Evolutionary conservation across 2,797 vertebrate genomes (phyloP), one percentile per base, ranked within the genome.

Genomic region (Tenualosa ilisha): DNA sequence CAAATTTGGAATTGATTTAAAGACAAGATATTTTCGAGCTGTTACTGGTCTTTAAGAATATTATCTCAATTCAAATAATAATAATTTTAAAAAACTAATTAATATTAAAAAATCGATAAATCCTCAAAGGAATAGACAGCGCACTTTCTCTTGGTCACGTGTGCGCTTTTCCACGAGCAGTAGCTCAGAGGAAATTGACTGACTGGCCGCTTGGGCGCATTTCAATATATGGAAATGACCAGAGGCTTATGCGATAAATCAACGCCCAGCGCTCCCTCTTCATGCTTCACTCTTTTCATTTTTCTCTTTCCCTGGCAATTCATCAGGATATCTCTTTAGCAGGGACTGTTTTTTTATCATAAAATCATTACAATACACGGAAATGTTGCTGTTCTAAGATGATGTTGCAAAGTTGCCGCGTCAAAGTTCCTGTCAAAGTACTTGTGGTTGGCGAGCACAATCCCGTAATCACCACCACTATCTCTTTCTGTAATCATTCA

Each of bases 141-240:
- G 53, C 88, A 81, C 91, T 85, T 85, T 84, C 31, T 82, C 83
- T 86, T 90, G 92, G 94, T 95, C 96, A 96, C 95, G 94, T 94
- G 95, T 93, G 90, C 90, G 91, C 89, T 88, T 94, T 92, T 87
- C 92, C 92, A 94, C 94, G 95, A 90, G 94, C 93, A 85, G 93
- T 93, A 92, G 94, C 94, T 93, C 93, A 87, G 90, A 94, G 95
- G 94, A 96, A 96, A 96, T 96, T 96, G 96, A 96, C 94, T 95
- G 92, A 95, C 95, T 95, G 95, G 95, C 92, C 94, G 92, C 94
- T 94, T 94, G 95, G 95, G 93, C 92, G 93, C 94, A 94, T 96
- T 97, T 96, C 96, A 91, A 95, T 94, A 94, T 96, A 97, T 95
- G 96, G 94, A 95, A 97, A 96, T 96, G 94, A 96, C 96, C 95